A percentile compares a stretch with the other conserved stretches of the same genome.
These are phyloP conservation scores for Drosophila silvestris DNA, from an alignment of 2,888 invertebrate species.

Conservation along the genomic window DNA sequence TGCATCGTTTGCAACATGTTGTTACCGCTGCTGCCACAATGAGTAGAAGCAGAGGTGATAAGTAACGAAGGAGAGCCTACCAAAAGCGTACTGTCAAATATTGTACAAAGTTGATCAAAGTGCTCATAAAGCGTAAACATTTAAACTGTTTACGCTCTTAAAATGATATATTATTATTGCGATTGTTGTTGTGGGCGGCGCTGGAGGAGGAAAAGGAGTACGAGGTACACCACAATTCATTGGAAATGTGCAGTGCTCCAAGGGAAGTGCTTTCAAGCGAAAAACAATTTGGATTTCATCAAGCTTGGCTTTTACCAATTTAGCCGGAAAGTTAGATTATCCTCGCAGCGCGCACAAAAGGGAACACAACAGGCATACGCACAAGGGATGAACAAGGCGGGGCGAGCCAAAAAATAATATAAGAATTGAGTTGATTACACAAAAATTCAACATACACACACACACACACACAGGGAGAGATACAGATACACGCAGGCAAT, in stretches of 20 bases:
- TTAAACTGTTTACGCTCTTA: constrained; percentile 34
- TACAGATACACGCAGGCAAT: constrained; percentile 50
- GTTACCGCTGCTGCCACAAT: constrained; percentile 20
- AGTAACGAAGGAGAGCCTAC: constrained; percentile 20
- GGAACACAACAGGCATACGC: constrained; percentile 27
- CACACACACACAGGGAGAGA: constrained; percentile 25
- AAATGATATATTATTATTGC: constrained; percentile 24
- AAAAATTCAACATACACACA: constrained; percentile 38
- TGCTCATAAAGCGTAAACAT: constrained; percentile 55
- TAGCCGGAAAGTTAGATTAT: constrained; percentile 79
- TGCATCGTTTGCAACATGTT: constrained; percentile 23
- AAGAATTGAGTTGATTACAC: constrained; percentile 60
- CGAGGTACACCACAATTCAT: constrained; percentile 47
- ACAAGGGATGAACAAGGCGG: constrained; percentile 23
- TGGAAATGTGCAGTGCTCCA: constrained; percentile 52
- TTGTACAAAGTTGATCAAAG: constrained; percentile 13
- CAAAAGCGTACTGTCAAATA: constrained; percentile 34
- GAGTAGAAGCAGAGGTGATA: constrained; percentile 30
- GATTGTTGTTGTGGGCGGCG: not conserved
- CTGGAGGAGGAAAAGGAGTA: constrained; percentile 2
- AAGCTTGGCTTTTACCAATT: constrained; percentile 48
- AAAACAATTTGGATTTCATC: constrained; percentile 56
- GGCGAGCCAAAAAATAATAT: constrained; percentile 9
- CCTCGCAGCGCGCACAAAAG: constrained; percentile 53
- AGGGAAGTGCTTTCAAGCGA: constrained; percentile 59